phyloP scores from a whole-genome alignment of 64 coral and sea anemone genomes.

The Pocillopora verrucosa region DNA sequence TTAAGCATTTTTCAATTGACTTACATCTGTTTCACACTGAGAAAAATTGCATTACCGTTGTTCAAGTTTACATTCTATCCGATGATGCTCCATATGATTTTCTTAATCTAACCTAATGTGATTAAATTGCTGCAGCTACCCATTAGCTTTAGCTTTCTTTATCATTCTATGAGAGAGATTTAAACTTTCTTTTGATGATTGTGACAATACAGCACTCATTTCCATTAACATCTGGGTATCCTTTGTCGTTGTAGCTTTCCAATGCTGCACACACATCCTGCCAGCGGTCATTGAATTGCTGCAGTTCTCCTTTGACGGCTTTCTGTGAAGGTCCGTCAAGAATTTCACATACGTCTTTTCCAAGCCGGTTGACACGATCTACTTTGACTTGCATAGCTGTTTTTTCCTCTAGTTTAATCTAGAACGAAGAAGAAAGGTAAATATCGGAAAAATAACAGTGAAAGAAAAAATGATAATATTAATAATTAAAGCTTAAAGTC shows the following conservation, averaged over 20 bases:
- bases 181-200: constrained; percentile 59
- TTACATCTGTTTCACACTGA: too few species aligned
- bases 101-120: too few species aligned
- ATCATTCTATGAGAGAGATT: constrained; percentile 6
- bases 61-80: too few species aligned
- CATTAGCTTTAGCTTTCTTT: neutral
- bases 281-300: constrained; percentile 57
- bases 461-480: neutral
- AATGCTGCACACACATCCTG: constrained; percentile 21
- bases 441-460: neutral
- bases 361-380: constrained; percentile 38
- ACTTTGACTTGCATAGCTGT: constrained; percentile 21
- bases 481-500: too few species aligned
- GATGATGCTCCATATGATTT: too few species aligned
- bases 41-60: too few species aligned
- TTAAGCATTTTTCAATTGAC: too few species aligned
- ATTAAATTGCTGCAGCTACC: too few species aligned
- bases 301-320: constrained; percentile 27
- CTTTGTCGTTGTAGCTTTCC: constrained; percentile 61
- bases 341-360: constrained; percentile 34
- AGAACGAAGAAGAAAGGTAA: neutral
- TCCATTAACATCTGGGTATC: constrained; percentile 33
- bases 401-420: constrained; percentile 63
- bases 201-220: constrained; percentile 49
- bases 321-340: constrained; percentile 40